phyloP scores from a whole-genome alignment of 1,140 invertebrate species.

The Drosophila ambigua region DNA sequence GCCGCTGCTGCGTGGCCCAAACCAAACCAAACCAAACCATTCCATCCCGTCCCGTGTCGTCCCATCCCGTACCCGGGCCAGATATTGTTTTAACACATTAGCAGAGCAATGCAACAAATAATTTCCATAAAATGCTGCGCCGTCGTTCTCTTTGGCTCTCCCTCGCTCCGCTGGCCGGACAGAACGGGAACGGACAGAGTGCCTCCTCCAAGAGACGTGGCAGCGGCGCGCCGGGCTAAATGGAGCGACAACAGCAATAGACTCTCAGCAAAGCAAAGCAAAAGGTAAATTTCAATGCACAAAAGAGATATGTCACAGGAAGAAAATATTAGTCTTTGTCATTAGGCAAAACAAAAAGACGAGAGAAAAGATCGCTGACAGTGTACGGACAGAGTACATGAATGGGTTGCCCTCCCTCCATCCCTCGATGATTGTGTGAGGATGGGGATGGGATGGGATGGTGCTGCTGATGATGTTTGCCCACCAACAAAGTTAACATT shows the following conservation, averaged over 20 bases:
- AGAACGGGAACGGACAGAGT: slow-evolving; percentile 34
- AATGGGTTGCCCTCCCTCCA: slow-evolving; percentile 18
- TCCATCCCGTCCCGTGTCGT: background rate
- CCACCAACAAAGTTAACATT: slow-evolving; percentile 75
- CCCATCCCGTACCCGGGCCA: slow-evolving; percentile 21
- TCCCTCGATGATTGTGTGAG: slow-evolving; percentile 14
- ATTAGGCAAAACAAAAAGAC: slow-evolving; percentile 71
- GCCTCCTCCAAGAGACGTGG: too few species aligned
- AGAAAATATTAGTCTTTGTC: slow-evolving; percentile 84
- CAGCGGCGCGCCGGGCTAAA: slow-evolving; percentile 34
- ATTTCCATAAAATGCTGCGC: slow-evolving; percentile 79
- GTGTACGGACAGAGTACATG: slow-evolving; percentile 19
- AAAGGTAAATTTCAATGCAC: slow-evolving; percentile 73
- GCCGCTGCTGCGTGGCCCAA: background rate
- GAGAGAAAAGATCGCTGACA: slow-evolving; percentile 1
- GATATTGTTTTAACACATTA: slow-evolving; percentile 84
- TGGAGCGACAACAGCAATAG: slow-evolving; percentile 58
- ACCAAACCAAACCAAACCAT: background rate
- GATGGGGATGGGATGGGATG: background rate
- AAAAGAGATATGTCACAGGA: slow-evolving; percentile 83
- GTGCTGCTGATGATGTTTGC: slow-evolving; percentile 63
- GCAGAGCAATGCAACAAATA: slow-evolving; percentile 83
- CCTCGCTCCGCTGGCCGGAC: slow-evolving; percentile 8
- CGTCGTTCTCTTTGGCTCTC: background rate
- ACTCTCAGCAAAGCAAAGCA: slow-evolving; percentile 40